Evolutionary conservation across 2,888 invertebrate genomes (phyloP), one percentile per base, ranked within the genome.

Genomic region (Phrixothrix hirtus): DNA sequence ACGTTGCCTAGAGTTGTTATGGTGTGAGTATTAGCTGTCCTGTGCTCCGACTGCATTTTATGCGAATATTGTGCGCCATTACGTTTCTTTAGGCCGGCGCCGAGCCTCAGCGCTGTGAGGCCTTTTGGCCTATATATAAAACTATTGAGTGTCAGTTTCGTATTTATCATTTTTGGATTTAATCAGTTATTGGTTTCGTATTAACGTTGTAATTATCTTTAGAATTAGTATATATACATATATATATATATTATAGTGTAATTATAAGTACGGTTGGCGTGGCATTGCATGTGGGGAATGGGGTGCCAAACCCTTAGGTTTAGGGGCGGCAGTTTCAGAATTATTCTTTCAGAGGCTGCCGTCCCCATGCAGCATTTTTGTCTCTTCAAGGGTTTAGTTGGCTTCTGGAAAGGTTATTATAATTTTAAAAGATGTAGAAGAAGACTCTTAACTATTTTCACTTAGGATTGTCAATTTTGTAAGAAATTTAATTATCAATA

Each of bases 341-440:
- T 36, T 15, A 25, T 34, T 21, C 39, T 42, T 48, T 45, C 43
- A 27, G 53, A 36, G 49, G 52, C 55, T 60, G 59, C 57, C 60
- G 60, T 62, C 68, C 69, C 71, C 60, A 59, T 79, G 78, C 83
- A 82, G 77, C 81, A 81, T 75, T 81, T 83, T 80, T 80, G 77
- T 79, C 78, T 81, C 74, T 80, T 81, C 78, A 86, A 83, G 81
- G 84, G 84, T 83, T 83, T 86, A 81, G 84, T 88, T 82, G 87
- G 87, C 79, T 83, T 83, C 81, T 87, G 87, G 87, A 87, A 83
- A 81, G 87, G 87, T 80, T 88, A 83, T 83, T 87, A 86, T 81
- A 88, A 85, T 83, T 83, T 83, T 80, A 87, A 85, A 81, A 83
- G 84, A 78, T 82, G 83, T 80, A 84, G 85, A 80, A 83, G 87